These are phyloP conservation scores for Cloeon dipterum DNA, from an alignment of 2,888 invertebrate genomes.

Conservation along the genomic window DNA sequence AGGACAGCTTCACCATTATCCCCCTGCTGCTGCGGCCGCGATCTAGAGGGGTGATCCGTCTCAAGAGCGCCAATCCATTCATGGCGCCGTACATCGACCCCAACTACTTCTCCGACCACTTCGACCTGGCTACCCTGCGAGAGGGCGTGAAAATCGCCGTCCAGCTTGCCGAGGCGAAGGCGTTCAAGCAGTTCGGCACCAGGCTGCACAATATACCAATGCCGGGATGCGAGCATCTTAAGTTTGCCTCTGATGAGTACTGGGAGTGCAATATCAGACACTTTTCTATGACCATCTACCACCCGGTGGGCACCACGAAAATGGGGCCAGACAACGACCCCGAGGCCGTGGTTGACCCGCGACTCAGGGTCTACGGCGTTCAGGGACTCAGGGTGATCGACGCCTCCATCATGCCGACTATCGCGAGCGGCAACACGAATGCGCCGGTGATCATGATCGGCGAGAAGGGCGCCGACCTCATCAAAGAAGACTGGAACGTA, in stretches of 20 bases:
- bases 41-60: slow-evolving; percentile 41
- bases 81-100: slow-evolving; percentile 76
- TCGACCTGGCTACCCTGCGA: slow-evolving; percentile 55
- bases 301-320: slow-evolving; percentile 70
- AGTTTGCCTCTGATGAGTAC: slow-evolving; percentile 56
- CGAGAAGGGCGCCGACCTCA: slow-evolving; percentile 67
- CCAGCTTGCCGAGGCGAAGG: slow-evolving; percentile 42
- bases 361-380: slow-evolving; percentile 52
- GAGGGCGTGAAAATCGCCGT: slow-evolving; percentile 28
- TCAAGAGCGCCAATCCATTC: slow-evolving; percentile 62
- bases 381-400: slow-evolving; percentile 60
- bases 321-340: slow-evolving; percentile 65
- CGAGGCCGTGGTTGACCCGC: slow-evolving; percentile 61
- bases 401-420: slow-evolving; percentile 73
- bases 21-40: slow-evolving; percentile 58
- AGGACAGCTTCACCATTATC: slow-evolving; percentile 64
- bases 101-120: slow-evolving; percentile 67
- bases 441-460: slow-evolving; percentile 84
- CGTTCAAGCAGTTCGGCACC: slow-evolving; percentile 61
- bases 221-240: slow-evolving; percentile 50
- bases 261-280: slow-evolving; percentile 72
- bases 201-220: slow-evolving; percentile 48
- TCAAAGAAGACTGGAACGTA: slow-evolving; percentile 72
- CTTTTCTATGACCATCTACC: slow-evolving; percentile 76
- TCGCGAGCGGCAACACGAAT: slow-evolving; percentile 74